Base-by-base conservation (phyloP, 2,888 invertebrate species). In the Linnaemya vulpina region DNA sequence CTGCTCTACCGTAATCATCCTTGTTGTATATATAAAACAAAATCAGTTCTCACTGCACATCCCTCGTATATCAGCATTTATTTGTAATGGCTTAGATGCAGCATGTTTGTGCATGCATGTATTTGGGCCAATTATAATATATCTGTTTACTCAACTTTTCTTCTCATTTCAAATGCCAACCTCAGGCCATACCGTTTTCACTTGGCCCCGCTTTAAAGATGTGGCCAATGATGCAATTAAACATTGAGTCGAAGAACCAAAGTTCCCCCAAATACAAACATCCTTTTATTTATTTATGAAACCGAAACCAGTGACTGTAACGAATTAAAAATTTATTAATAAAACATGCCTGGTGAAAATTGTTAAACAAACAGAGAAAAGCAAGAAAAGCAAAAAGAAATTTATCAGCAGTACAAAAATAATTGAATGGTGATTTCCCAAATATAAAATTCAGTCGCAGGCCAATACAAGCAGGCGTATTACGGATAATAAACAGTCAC, bases 271-370 rank as follows among this genome's bases (percentile, higher is more conserved):
- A 60, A 10, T 15, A 20, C 2, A n/a, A 76, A 38, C 30, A 9
- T 43, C 15, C n/a, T 9, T 53, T 73, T 67, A 67, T 49, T 80
- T 68, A 60, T 74, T 67, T 53, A 81, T 43, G 25, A 60, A 74
- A 30, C 11, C 20, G 13, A 43, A 62, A 58, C 30, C 75, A 43
- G 11, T n/a, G 17, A 49, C n/a, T 58, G 49, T 53, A 71, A 63
- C 73, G 70, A 84, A 79, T 84, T 63, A 71, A 83, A 79, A 79
- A 84, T 75, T 84, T 79, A 71, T 71, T 79, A 84, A 76, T 67
- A 75, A 79, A 79, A 63, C 38, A 71, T 74, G 71, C 53, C 62
- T 62, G 3, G 3, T 49, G 49, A 75, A 70, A 76, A 80, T 58
- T 71, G 35, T 30, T 65, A 40, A 8, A 17, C 20, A 9, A 40